phyloP scores from a whole-genome alignment of 2,113 vertebrate species.

The Lepisosteus osseus region DNA sequence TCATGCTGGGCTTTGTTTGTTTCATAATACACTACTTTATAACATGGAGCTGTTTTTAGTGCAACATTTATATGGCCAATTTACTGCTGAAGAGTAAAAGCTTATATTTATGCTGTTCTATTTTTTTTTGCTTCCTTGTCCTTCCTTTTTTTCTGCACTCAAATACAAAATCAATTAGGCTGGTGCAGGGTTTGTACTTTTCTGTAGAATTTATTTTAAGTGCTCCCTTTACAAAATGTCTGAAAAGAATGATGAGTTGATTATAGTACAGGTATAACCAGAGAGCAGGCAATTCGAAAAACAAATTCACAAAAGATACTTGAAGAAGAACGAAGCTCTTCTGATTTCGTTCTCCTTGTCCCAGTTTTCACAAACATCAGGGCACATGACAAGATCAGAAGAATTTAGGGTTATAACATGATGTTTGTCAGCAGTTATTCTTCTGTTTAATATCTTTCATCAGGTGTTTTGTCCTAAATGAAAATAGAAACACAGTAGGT shows the following conservation, averaged over 20 bases:
- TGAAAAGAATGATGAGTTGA: slow-evolving; percentile 29
- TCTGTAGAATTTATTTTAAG: slow-evolving; percentile 36
- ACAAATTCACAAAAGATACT: slow-evolving; percentile 33
- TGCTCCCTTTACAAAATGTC: slow-evolving; percentile 45
- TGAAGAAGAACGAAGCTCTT: slow-evolving; percentile 35
- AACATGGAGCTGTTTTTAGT: slow-evolving; percentile 57
- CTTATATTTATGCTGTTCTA: slow-evolving; percentile 60
- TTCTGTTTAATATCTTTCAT: no score
- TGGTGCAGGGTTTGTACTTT: slow-evolving; percentile 28
- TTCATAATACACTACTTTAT: slow-evolving; percentile 61
- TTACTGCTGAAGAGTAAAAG: slow-evolving; percentile 57
- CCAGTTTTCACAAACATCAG: slow-evolving; percentile 15
- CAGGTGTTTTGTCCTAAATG: no score
- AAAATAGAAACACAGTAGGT: neutral
- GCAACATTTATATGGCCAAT: slow-evolving; percentile 58
- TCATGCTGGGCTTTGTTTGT: slow-evolving; percentile 68
- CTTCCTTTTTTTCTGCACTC: slow-evolving; percentile 66
- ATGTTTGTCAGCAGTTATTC: no score
- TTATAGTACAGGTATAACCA: slow-evolving; percentile 1
- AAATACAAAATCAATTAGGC: slow-evolving; percentile 69
- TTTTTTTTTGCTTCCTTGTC: slow-evolving; percentile 59
- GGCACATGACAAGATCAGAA: no score
- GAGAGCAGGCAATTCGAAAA: slow-evolving; percentile 22
- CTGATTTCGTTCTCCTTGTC: slow-evolving; percentile 14
- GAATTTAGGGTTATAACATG: no score